Conservation (phyloP, 2,113 vertebrate species). For the Lepus timidus region DNA sequence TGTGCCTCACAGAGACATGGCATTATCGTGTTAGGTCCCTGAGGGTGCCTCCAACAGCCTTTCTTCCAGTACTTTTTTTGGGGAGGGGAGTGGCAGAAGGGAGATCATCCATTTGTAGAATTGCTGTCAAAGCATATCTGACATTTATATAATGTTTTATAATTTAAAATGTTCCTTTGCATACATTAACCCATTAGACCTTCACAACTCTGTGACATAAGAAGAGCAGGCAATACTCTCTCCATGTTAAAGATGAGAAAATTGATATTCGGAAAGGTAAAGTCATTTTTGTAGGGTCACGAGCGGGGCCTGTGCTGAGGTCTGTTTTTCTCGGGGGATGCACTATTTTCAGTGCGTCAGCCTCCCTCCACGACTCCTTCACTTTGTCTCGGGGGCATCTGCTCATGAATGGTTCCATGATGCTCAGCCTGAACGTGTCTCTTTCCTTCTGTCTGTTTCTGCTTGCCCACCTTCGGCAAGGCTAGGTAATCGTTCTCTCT, state of each 20-base stretch:
- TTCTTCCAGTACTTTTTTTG: not conserved
- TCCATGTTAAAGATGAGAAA: conserved; percentile 63
- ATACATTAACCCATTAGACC: conserved; percentile 72
- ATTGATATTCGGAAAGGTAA: conserved; percentile 68
- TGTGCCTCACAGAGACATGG: not conserved
- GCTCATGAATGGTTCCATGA: not conserved
- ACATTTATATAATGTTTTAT: conserved; percentile 63
- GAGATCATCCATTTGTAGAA: conserved; percentile 53
- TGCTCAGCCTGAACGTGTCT: not conserved
- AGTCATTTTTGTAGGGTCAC: conserved; percentile 68
- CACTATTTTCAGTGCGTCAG: not conserved
- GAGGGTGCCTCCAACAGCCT: not conserved
- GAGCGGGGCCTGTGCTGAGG: not conserved
- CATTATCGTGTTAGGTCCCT: not conserved
- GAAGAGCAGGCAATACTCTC: conserved; percentile 23
- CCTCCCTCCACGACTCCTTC: not conserved
- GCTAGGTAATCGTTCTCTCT: conserved; percentile 25
- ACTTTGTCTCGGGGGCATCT: not conserved
- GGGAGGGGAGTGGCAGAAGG: not conserved
- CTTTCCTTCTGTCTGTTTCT: not conserved
- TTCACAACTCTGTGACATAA: conserved; percentile 67
- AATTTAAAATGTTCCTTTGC: conserved; percentile 63
- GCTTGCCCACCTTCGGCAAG: conserved; percentile 6
- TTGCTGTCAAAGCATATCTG: conserved; percentile 27
- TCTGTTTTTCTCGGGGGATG: not conserved